A percentile compares a stretch with the other conserved stretches of the same genome.
These are phyloP conservation scores for Psammodynastes pulverulentus DNA, from an alignment of 2,113 vertebrate genomes.

Conservation along the genomic window DNA sequence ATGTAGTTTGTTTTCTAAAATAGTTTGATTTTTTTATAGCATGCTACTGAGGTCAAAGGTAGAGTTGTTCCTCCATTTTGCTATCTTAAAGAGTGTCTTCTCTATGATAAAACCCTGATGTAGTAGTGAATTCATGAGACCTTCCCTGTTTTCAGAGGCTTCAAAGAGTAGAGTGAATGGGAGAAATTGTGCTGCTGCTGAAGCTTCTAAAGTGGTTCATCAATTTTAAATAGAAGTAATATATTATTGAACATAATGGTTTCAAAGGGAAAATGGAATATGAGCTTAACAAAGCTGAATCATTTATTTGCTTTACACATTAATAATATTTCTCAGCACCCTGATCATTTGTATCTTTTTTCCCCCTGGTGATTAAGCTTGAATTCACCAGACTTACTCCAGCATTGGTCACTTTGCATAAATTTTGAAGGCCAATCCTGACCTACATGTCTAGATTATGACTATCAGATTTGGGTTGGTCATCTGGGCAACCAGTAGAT, in stretches of 20 bases:
- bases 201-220: conserved; percentile 23
- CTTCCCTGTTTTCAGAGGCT: neutral
- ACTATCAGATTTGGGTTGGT: neutral
- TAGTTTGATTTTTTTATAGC: neutral
- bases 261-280: conserved; percentile 15
- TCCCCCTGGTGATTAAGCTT: neutral
- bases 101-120: neutral
- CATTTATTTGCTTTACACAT: conserved; percentile 19
- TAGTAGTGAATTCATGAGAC: neutral
- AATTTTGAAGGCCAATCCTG: neutral
- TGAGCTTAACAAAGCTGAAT: conserved; percentile 21
- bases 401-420: neutral
- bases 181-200: neutral
- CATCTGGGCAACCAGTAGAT: neutral
- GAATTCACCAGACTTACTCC: neutral
- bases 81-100: neutral
- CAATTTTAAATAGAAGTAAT: conserved; percentile 31
- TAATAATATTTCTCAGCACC: conserved; percentile 11
- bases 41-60: neutral
- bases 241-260: conserved; percentile 26
- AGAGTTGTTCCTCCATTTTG: neutral
- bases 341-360: neutral
- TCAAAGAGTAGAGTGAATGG: neutral
- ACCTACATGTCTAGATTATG: neutral
- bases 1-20: neutral